Conservation (phyloP, 1,140 invertebrate genomes). For the Camponotus floridanus region DNA sequence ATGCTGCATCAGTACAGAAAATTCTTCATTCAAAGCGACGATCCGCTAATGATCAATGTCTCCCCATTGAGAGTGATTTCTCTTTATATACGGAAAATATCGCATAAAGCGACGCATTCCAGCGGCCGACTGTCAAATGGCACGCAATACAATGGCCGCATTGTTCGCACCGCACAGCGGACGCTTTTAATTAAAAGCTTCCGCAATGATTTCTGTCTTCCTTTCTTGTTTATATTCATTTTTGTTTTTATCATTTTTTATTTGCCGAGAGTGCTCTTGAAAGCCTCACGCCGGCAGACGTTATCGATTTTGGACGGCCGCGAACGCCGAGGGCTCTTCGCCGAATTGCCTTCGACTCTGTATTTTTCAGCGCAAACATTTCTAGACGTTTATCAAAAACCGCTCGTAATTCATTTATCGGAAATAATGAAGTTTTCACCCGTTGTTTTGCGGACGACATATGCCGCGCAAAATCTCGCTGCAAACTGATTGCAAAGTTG, state of each 20-base stretch:
- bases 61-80: conserved; percentile 22
- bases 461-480: conserved; percentile 1
- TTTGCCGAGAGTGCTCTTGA: conserved; percentile 48
- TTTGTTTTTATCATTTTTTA: conserved; percentile 49
- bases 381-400: conserved; percentile 32
- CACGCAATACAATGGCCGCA: conserved; percentile 76
- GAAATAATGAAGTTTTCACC: conserved; percentile 25
- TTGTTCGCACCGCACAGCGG: conserved; percentile 74
- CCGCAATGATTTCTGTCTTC: conserved; percentile 70
- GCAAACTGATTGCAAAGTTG: background rate
- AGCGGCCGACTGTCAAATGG: conserved; percentile 71
- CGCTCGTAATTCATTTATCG: conserved; percentile 32
- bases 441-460: background rate
- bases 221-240: conserved; percentile 40
- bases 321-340: background rate
- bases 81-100: conserved; percentile 38
- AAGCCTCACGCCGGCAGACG: conserved; percentile 17
- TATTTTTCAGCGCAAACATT: conserved; percentile 45
- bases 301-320: conserved; percentile 32
- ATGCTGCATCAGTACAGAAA: conserved; percentile 6
- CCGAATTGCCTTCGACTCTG: conserved; percentile 3
- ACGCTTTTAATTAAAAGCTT: conserved; percentile 82
- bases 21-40: conserved; percentile 37
- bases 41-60: conserved; percentile 19
- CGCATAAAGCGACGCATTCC: conserved; percentile 16